These are phyloP conservation scores for Enteromius thamalakanensis DNA, from an alignment of 2,797 vertebrate species.

Conservation along the genomic window DNA sequence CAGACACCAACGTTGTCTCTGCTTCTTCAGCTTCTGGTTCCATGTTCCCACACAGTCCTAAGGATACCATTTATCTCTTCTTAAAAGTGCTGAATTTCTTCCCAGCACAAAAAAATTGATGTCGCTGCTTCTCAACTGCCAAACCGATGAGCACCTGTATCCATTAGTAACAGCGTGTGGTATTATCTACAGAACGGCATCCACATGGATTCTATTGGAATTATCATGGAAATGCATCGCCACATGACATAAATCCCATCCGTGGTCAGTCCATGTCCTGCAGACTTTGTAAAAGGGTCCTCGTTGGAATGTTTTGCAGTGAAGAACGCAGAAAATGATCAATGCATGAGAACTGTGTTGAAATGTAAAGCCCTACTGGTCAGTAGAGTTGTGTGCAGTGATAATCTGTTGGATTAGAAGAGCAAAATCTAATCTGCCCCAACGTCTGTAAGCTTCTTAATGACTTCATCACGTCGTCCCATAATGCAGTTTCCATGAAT, in stretches of 20 bases:
- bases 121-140: conserved; percentile 31
- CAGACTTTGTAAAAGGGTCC: background rate
- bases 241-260: conserved; percentile 55
- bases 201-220: conserved; percentile 60
- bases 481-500: conserved; percentile 72
- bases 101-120: conserved; percentile 33
- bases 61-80: conserved; percentile 65
- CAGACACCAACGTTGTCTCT: conserved; percentile 33
- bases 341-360: conserved; percentile 69
- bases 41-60: conserved; percentile 69
- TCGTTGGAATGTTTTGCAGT: background rate
- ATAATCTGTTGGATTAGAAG: conserved; percentile 83
- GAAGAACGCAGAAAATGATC: conserved; percentile 66
- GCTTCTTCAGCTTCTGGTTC: conserved; percentile 67
- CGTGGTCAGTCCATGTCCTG: conserved; percentile 23
- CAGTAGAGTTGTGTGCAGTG: conserved; percentile 71
- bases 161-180: conserved; percentile 51
- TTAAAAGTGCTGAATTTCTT: conserved; percentile 61
- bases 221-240: conserved; percentile 61
- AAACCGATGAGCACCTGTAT: conserved; percentile 51
- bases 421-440: conserved; percentile 81
- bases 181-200: conserved; percentile 60
- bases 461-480: conserved; percentile 74
- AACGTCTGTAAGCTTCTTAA: conserved; percentile 83
- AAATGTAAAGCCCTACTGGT: conserved; percentile 65